A percentile compares a stretch with the other conserved stretches of the same genome.
phyloP scores from a whole-genome alignment of 2,888 invertebrate species.

The Conistra vaccinii region DNA sequence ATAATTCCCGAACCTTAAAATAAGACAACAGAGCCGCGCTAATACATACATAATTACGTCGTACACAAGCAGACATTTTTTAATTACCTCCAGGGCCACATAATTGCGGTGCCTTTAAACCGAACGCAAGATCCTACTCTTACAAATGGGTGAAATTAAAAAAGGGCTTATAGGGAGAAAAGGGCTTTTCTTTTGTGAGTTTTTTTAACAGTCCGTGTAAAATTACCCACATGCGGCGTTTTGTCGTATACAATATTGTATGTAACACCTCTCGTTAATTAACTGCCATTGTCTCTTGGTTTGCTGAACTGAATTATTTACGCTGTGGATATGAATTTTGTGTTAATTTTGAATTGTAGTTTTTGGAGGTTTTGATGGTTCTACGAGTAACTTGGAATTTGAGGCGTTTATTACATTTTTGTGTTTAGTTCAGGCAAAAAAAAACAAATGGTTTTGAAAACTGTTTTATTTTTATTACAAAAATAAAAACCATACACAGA shows the following conservation, averaged over 20 bases:
- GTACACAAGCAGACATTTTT: conserved; percentile 37
- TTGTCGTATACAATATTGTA: conserved; percentile 32
- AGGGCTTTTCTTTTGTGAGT: conserved; percentile 45
- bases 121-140: conserved; percentile 46
- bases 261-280: conserved; percentile 46
- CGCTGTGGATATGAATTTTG: conserved; percentile 7
- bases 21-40: conserved; percentile 5
- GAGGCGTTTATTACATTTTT: not conserved
- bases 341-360: conserved; percentile 3
- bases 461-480: not conserved
- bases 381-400: not conserved
- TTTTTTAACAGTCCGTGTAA: conserved; percentile 53
- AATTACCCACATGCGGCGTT: conserved; percentile 48
- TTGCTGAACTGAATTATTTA: conserved; percentile 8
- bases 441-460: not conserved
- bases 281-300: conserved; percentile 37
- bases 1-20: not conserved
- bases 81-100: conserved; percentile 44
- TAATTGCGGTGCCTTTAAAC: conserved; percentile 52
- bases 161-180: conserved; percentile 32
- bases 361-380: not conserved
- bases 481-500: too few species aligned
- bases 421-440: not conserved
- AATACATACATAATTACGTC: conserved; percentile 21
- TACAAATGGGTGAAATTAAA: conserved; percentile 62